Percentiles rank a stretch among this genome's conserved stretches.
These are phyloP conservation scores for Parnassius glacialis DNA, from an alignment of 2,888 invertebrate genomes.

Conservation along the genomic window DNA sequence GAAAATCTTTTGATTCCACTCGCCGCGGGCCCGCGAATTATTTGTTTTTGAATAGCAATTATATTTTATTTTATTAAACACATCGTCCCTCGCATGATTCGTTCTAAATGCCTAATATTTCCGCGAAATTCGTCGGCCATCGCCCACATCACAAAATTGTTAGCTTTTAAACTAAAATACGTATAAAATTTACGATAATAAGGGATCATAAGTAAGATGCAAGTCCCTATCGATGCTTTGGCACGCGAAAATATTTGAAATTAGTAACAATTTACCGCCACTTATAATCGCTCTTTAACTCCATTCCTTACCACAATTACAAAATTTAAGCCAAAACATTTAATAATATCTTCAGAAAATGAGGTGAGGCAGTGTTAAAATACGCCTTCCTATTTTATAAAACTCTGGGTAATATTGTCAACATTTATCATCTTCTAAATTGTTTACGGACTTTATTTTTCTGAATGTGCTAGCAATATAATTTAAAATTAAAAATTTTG, in stretches of 20 bases:
- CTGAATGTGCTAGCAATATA: too few species aligned
- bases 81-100: constrained; percentile 61
- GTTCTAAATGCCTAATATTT: constrained; percentile 61
- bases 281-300: background rate
- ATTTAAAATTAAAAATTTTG: too few species aligned
- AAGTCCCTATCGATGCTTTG: background rate
- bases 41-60: constrained; percentile 80
- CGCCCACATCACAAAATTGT: constrained; percentile 42
- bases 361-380: too few species aligned
- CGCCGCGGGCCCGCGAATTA: constrained; percentile 70
- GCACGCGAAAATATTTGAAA: constrained; percentile 15
- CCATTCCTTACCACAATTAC: too few species aligned
- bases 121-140: constrained; percentile 69
- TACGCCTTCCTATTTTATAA: too few species aligned
- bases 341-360: background rate
- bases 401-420: too few species aligned
- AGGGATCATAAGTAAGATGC: background rate
- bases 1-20: constrained; percentile 68
- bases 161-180: constrained; percentile 27
- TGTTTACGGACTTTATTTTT: too few species aligned
- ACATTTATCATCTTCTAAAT: too few species aligned
- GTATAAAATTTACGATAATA: constrained; percentile 23
- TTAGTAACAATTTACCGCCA: background rate
- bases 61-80: constrained; percentile 78
- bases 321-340: background rate